Base-by-base conservation (phyloP, 1,140 invertebrate species). In the Tetramorium simillimum region DNA sequence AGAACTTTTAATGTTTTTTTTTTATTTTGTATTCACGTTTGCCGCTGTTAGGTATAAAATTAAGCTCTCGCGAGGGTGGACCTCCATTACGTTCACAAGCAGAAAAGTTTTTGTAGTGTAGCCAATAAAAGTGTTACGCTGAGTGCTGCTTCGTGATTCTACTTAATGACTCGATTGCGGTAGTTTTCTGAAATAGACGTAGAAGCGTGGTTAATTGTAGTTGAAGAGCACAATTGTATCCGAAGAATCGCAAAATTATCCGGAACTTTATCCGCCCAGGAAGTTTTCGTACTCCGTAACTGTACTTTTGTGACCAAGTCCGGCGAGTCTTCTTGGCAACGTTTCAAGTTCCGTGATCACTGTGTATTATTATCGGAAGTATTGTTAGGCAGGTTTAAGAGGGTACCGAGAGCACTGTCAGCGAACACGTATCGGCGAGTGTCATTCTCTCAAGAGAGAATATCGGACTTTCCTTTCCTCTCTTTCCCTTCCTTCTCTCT, bases 281-380 rank as follows among this genome's bases (percentile, higher is more conserved):
- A 80, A 85, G 84, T 85, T 85, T 87, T 90, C 88, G 82, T 33
- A 46, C 87, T 82, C 63, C 53, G 43, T 24, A 85, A 53, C 37
- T 88, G 73, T 28, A 80, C 75, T 88, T 69, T 88, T 85, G 10
- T 46, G 86, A 53, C 80, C 72, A 70, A 85, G 67, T 80, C 76
- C 88, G 60, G 63, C 40, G 51, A 73, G 73, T 86, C 69, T 87
- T 69, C 65, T 78, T 89, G 88, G 88, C 88, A 14, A n/a, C 49
- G 33, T 46, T 58, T 88, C 72, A 89, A 85, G 69, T 76, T 81
- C 78, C 77, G 56, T 58, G 89, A 88, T 75, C 60, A 75, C 60
- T 75, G 81, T 81, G 86, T 89, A 80, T 85, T 87, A 84, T 86
- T 90, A 90, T 90, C 89, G 86, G 75, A 85, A 89, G 88, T 89